Percentiles rank a stretch among this genome's conserved stretches.
These are phyloP conservation scores for Heliconius ethilla DNA, from an alignment of 2,888 invertebrate genomes.

Conservation along the genomic window DNA sequence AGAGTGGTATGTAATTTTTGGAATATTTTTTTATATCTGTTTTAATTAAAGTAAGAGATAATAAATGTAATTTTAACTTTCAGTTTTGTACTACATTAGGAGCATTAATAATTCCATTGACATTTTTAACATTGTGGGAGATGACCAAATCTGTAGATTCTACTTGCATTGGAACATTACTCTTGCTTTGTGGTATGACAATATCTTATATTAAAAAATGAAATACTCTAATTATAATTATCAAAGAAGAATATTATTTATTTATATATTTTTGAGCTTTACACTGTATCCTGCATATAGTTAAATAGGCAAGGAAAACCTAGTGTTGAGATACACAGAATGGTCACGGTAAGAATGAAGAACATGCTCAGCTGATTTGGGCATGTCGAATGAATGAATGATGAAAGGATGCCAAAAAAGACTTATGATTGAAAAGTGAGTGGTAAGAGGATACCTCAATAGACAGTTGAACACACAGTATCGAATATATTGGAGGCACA, in stretches of 20 bases:
- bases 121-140: slow-evolving; percentile 93
- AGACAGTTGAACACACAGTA: too few species aligned
- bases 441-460: too few species aligned
- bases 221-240: too few species aligned
- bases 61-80: slow-evolving; percentile 41
- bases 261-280: too few species aligned
- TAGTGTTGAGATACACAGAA: not conserved
- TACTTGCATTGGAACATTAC: slow-evolving; percentile 88
- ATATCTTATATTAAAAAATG: not conserved
- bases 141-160: slow-evolving; percentile 91
- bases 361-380: too few species aligned
- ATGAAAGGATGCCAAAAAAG: too few species aligned
- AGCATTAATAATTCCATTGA: slow-evolving; percentile 91
- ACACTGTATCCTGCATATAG: too few species aligned
- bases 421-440: too few species aligned
- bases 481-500: not conserved
- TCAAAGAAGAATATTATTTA: too few species aligned
- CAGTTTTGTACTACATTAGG: slow-evolving; percentile 96
- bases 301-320: not conserved
- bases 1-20: slow-evolving; percentile 85
- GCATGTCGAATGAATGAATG: too few species aligned
- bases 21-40: not conserved
- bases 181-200: slow-evolving; percentile 91
- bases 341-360: too few species aligned
- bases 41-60: slow-evolving; percentile 6